A percentile compares a stretch with the other conserved stretches of the same genome.
Conservation (phyloP, 2,888 invertebrate genomes). For the Dilophus febrilis region DNA sequence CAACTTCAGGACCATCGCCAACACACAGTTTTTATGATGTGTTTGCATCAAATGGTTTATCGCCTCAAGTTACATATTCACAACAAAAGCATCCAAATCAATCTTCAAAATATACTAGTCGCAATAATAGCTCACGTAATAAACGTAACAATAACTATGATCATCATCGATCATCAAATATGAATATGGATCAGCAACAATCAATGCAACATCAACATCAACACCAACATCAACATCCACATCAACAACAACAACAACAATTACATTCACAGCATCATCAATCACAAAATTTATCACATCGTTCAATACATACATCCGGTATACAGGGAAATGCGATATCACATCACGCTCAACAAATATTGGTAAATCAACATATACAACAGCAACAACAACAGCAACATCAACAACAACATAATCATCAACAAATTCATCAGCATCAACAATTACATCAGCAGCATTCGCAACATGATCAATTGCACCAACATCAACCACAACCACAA, state of each 20-base stretch:
- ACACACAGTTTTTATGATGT: conserved; percentile 46
- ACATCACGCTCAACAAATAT: conserved; percentile 1
- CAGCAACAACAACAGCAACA: conserved; percentile 12
- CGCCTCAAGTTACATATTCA: conserved; percentile 43
- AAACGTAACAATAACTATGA: conserved; percentile 26
- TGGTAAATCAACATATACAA: not conserved
- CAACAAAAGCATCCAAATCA: conserved; percentile 16
- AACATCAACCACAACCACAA: conserved; percentile 3
- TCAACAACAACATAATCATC: conserved; percentile 10
- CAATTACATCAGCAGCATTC: conserved; percentile 14
- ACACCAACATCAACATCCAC: conserved; percentile 13
- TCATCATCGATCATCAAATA: conserved; percentile 16
- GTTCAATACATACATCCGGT: conserved; percentile 8
- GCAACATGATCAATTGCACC: conserved; percentile 7
- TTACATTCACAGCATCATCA: conserved; percentile 14
- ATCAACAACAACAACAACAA: conserved; percentile 5
- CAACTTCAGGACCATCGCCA: conserved; percentile 28
- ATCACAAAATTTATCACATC: conserved; percentile 11
- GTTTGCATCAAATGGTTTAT: conserved; percentile 54
- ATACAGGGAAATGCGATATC: not conserved
- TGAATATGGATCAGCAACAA: conserved; percentile 9
- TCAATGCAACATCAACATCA: conserved; percentile 13
- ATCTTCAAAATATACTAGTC: not conserved
- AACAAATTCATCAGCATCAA: not conserved
- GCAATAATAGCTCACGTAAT: conserved; percentile 15